Conservation (phyloP, 2,888 invertebrate genomes). For the Lomographa bimaculata region DNA sequence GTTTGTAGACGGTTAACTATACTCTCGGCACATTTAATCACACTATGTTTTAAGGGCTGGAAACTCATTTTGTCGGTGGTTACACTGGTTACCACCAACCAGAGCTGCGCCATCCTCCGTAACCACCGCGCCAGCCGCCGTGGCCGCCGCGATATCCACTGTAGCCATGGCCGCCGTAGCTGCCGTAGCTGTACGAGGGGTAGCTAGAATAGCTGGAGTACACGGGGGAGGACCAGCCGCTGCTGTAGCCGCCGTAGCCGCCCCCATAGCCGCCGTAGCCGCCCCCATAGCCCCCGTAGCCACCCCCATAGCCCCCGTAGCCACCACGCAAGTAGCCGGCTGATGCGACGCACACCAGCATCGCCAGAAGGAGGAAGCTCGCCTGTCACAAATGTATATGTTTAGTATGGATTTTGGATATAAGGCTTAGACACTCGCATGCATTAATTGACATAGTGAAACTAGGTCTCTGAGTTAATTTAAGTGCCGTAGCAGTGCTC, state of each 20-base stretch:
- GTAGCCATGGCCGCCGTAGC: slow-evolving; percentile 22
- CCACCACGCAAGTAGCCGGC: slow-evolving; percentile 50
- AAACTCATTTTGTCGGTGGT: too few relatives aligned
- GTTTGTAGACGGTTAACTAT: too few relatives aligned
- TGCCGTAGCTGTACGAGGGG: slow-evolving; percentile 10
- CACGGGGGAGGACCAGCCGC: slow-evolving; percentile 10
- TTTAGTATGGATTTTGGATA: too few relatives aligned
- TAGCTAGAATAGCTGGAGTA: slow-evolving; percentile 2
- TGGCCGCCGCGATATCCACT: slow-evolving; percentile 18
- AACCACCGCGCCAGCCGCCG: slow-evolving; percentile 16
- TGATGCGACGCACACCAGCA: slow-evolving; percentile 43
- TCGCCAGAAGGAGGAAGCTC: slow-evolving; percentile 37
- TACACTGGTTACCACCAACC: too few relatives aligned
- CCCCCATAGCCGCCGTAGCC: slow-evolving; percentile 22
- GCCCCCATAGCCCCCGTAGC: slow-evolving; percentile 18
- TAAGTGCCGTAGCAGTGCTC: too few relatives aligned
- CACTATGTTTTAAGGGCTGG: too few relatives aligned
- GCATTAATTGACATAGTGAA: too few relatives aligned
- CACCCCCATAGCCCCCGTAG: slow-evolving; percentile 19
- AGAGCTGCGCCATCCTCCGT: slow-evolving; percentile 7
- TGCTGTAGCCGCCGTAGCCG: slow-evolving; percentile 6
- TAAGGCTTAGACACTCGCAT: too few relatives aligned
- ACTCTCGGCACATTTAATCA: too few relatives aligned
- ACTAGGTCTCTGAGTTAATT: too few relatives aligned
- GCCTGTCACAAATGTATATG: slow-evolving; percentile 32